Percentiles rank a stretch among this genome's conserved stretches.
phyloP scores from a whole-genome alignment of 2,888 invertebrate genomes.

The Callinectes sapidus region DNA sequence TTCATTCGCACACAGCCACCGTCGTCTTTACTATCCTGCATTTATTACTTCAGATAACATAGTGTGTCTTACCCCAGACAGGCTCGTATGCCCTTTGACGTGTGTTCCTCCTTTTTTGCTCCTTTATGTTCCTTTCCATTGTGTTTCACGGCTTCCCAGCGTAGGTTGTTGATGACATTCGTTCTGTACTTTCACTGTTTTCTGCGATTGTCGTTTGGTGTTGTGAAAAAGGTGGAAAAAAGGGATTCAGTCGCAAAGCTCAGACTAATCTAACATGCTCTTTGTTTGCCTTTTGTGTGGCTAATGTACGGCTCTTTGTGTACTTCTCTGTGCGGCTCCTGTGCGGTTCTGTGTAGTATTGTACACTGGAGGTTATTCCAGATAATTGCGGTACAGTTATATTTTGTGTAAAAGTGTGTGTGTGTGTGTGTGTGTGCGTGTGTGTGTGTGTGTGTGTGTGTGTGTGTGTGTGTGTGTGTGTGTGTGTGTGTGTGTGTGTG shows the following conservation, averaged over 20 bases:
- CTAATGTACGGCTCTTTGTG: background rate
- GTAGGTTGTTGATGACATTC: background rate
- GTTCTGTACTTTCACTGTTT: background rate
- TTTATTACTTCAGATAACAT: too few relatives aligned
- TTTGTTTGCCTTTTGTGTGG: background rate
- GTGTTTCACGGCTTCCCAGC: background rate
- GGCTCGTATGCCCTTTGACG: too few relatives aligned
- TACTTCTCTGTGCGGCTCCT: background rate
- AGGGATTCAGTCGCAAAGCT: background rate
- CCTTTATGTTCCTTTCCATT: background rate
- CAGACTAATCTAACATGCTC: background rate
- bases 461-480: background rate
- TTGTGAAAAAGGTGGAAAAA: background rate
- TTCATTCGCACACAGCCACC: background rate
- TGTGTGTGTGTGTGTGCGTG: background rate
- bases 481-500: background rate
- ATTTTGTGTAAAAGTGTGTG: too few relatives aligned
- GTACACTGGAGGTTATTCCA: too few relatives aligned
- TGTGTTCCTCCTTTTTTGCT: too few relatives aligned
- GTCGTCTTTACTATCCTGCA: too few relatives aligned
- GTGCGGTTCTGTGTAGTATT: too few relatives aligned
- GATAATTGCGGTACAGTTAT: too few relatives aligned
- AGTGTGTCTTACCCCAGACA: too few relatives aligned
- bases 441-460: background rate
- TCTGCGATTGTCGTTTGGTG: background rate